Evolutionary conservation across 2,888 invertebrate genomes (phyloP), one percentile per base, ranked within the genome.

Genomic region (Notodonta ziczac): DNA sequence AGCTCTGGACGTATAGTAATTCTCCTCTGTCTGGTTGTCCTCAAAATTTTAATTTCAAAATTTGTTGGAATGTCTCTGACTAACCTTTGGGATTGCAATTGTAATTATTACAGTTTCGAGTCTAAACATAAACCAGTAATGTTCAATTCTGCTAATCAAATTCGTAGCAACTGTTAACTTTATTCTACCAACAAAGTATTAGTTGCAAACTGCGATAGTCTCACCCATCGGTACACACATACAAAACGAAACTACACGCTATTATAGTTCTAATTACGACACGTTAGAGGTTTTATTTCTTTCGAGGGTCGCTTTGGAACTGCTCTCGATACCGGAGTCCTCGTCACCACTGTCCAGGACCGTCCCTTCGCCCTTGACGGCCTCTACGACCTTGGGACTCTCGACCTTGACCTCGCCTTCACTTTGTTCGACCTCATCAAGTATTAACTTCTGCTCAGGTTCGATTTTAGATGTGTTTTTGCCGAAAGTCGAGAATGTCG

Each of bases 241-340:
- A 70, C 59, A 64, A 71, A 69, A 73, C 71, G 73, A 63, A 73
- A 65, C 73, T 74, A 62, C 58, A 53, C 50, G 48, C 51, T 65
- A 74, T 59, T 56, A 63, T 65, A 69, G 62, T 67, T 66, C 66
- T 74, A 69, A 62, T 79, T 89, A 89, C 50, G 88, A 88, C 64
- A 89, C 83, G 70, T 90, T 85, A 14, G 85, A 78, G 16, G 85
- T 78, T 63, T 85, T 83, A 66, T 86, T 89, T 56, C 95, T 86
- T 77, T 95, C 95, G 44, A 95, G 88, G 9, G 95, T 95, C 1
- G 94, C 93, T 64, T 94, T 94, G 50, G 94, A 90, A 81, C 95
- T 95, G 72, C 95, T 95, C 80, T 95, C 95, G 56, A 95, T 95
- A 5, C 95, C 95, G 40, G 95, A 95, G 78, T 95, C 95, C 72